phyloP scores from a whole-genome alignment of 2,113 vertebrate genomes.

The Hypanus sabinus region DNA sequence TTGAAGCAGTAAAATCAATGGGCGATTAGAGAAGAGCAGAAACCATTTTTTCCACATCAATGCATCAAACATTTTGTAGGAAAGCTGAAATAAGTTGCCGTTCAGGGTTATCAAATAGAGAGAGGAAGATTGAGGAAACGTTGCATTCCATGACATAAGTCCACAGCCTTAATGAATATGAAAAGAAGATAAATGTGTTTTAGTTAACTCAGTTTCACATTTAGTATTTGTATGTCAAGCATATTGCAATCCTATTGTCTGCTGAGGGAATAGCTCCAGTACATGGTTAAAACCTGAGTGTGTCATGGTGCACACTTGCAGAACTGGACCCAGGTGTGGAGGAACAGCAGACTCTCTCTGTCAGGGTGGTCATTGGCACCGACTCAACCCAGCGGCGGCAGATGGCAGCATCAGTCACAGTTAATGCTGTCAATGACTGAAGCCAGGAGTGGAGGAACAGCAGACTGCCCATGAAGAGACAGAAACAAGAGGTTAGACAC shows the following conservation, averaged over 20 bases:
- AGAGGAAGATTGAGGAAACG: neutral
- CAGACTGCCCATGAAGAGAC: too few relatives aligned
- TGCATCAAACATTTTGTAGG: neutral
- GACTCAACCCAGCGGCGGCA: too few relatives aligned
- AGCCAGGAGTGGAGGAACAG: too few relatives aligned
- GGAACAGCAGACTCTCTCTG: too few relatives aligned
- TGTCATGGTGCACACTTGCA: too few relatives aligned
- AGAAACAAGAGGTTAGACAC: too few relatives aligned
- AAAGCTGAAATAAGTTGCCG: neutral
- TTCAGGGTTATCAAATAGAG: neutral
- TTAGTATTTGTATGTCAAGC: neutral
- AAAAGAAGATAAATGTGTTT: neutral
- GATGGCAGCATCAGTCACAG: too few relatives aligned
- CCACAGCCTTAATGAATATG: neutral
- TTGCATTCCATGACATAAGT: neutral
- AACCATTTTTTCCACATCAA: neutral
- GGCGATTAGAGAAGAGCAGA: neutral
- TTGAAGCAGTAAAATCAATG: neutral
- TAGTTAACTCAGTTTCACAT: neutral
- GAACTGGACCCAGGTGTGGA: too few relatives aligned
- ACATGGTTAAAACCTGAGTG: neutral
- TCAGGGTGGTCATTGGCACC: too few relatives aligned
- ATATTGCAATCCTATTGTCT: neutral
- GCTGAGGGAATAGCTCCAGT: neutral
- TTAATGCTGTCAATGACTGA: too few relatives aligned